Evolutionary conservation across 2,888 invertebrate species (phyloP), one percentile per base, ranked within the genome.

Genomic region (Nezara viridula): DNA sequence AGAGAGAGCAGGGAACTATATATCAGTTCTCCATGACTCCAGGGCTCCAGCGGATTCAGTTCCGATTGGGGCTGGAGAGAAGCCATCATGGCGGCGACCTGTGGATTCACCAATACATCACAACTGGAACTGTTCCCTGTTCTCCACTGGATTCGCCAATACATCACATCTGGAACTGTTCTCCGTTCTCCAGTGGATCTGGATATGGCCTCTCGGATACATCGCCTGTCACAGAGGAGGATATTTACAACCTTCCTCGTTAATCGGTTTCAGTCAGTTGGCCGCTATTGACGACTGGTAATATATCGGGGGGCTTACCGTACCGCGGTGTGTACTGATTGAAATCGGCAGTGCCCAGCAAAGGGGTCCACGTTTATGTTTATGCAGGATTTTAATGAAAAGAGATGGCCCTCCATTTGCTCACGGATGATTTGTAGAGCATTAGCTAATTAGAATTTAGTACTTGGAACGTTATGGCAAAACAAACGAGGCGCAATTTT

Each of bases 181-280:
- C 55, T 37, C 55, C 7, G 55, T 73, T 73, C 66, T 73, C 66
- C 66, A 73, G 32, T 19, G 66, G 66, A 9, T 9, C 32, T 73
- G 66, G 66, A 73, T 73, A 73, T 73, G 66, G 66, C 66, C 66
- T 37, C 27, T 37, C 66, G 19, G 66, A 73, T 73, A 73, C 66
- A 73, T 73, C 32, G 66, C 66, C 66, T 73, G 66, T 73, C 66
- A 73, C 32, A 9, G n/a, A 7, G 2, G 27, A 27, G 66, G 37
- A 73, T 73, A 73, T 73, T 73, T 73, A 73, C 66, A 73, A 37
- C 66, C 66, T 0, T 37, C 66, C 66, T 73, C 66, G 66, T 73
- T 73, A 73, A 73, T 73, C 66, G 66, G 66, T 73, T 73, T 32
- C 66, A 37, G 66, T 37, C 32, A 73, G 66, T 73, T 9, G 66